Conservation (phyloP, 2,113 vertebrate species). For the Bos indicus region DNA sequence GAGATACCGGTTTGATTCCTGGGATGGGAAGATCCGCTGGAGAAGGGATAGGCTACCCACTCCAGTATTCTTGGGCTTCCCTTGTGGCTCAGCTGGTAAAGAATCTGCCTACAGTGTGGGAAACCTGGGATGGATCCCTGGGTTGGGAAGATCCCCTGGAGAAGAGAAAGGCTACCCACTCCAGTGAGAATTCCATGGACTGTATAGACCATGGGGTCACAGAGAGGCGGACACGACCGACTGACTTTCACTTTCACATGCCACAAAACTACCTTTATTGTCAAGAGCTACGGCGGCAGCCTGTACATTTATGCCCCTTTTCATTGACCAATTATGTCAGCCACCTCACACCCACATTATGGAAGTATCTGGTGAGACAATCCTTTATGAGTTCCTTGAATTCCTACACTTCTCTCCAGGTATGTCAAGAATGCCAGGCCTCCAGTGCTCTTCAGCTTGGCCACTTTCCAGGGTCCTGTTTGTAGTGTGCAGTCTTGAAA, state of each 20-base stretch:
- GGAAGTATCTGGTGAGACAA: neutral
- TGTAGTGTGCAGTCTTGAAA: neutral
- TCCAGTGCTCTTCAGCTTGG: neutral
- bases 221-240: neutral
- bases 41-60: neutral
- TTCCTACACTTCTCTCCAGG: neutral
- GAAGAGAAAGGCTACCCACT: neutral
- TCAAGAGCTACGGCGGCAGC: neutral
- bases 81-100: neutral
- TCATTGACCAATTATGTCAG: neutral
- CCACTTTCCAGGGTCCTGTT: neutral
- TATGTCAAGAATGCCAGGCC: neutral
- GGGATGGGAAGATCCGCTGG: accelerated
- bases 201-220: neutral
- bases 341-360: neutral
- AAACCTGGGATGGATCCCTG: neutral
- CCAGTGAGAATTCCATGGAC: neutral
- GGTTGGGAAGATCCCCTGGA: neutral
- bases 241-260: accelerated
- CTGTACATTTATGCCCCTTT: neutral
- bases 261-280: neutral
- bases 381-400: neutral
- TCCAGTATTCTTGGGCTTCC: neutral
- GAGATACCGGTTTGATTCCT: neutral
- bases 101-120: neutral